Conservation (phyloP, 2,113 vertebrate species). For the Semicossyphus pulcher region DNA sequence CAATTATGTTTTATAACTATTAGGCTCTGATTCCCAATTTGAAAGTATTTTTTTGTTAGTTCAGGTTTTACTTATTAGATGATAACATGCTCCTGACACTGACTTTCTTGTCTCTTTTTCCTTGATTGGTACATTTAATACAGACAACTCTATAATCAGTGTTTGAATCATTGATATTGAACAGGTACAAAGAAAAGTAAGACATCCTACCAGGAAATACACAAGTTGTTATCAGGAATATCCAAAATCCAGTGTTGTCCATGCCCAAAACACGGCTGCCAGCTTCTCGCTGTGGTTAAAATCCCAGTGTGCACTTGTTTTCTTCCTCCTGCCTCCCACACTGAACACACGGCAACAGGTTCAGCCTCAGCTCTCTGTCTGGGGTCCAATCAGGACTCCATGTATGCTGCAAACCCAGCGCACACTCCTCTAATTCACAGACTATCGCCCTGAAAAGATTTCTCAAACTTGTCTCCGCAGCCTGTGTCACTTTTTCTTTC, state of each 20-base stretch:
- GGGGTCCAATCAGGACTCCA: slow-evolving; percentile 29
- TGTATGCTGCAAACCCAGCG: slow-evolving; percentile 2
- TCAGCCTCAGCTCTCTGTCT: slow-evolving; percentile 32
- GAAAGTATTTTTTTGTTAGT: too few relatives aligned
- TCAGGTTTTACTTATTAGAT: too few relatives aligned
- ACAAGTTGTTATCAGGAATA: slow-evolving; percentile 72
- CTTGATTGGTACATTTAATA: too few relatives aligned
- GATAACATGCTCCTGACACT: too few relatives aligned
- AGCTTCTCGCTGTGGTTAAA: slow-evolving; percentile 62
- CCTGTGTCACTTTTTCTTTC: slow-evolving; percentile 51
- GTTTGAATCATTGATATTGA: not conserved
- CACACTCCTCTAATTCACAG: not conserved
- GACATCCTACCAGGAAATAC: slow-evolving; percentile 66
- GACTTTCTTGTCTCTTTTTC: too few relatives aligned
- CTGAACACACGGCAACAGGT: slow-evolving; percentile 18
- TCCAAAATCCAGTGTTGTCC: slow-evolving; percentile 70
- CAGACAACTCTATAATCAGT: too few relatives aligned
- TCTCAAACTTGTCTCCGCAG: slow-evolving; percentile 14
- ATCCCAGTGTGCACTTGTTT: slow-evolving; percentile 51
- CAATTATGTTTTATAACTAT: too few relatives aligned
- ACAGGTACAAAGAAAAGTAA: slow-evolving; percentile 5
- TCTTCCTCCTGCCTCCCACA: slow-evolving; percentile 25
- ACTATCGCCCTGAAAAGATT: not conserved
- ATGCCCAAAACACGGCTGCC: slow-evolving; percentile 66
- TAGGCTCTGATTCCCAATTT: too few relatives aligned